A percentile compares a stretch with the other conserved stretches of the same genome.
phyloP scores from a whole-genome alignment of 2,797 vertebrate genomes.

The Chlorospingus semifuscus region DNA sequence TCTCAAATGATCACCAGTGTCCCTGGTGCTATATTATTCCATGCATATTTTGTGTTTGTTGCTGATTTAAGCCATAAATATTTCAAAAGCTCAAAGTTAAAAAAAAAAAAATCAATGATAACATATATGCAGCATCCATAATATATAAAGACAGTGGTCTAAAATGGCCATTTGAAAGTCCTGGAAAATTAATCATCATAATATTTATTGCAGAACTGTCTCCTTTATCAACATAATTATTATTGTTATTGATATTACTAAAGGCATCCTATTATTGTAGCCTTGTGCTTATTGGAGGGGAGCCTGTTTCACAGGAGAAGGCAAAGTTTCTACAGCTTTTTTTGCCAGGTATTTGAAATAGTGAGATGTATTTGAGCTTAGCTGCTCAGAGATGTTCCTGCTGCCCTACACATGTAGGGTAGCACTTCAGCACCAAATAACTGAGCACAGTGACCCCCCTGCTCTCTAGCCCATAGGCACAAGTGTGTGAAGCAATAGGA shows the following conservation, averaged over 20 bases:
- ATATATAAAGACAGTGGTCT: background rate
- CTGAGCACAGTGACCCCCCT: background rate
- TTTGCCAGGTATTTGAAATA: background rate
- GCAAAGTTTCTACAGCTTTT: background rate
- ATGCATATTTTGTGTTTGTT: background rate
- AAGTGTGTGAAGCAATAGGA: background rate
- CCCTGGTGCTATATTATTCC: background rate
- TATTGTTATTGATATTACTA: slow-evolving; percentile 4
- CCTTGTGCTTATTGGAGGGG: background rate
- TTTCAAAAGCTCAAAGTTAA: background rate
- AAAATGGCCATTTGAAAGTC: background rate
- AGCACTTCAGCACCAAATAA: background rate
- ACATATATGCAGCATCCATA: background rate
- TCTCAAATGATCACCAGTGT: background rate
- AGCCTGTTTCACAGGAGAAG: background rate
- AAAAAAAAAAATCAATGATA: background rate
- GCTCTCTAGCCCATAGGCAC: background rate
- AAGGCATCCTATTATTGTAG: background rate
- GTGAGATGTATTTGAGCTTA: background rate
- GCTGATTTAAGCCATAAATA: background rate
- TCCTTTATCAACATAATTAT: slow-evolving; percentile 10
- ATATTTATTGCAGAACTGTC: slow-evolving; percentile 15
- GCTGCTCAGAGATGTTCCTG: background rate
- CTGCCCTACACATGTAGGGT: background rate
- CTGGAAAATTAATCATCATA: background rate